Base-by-base conservation (phyloP, 2,797 vertebrate species). In the Cyclopterus lumpus region DNA sequence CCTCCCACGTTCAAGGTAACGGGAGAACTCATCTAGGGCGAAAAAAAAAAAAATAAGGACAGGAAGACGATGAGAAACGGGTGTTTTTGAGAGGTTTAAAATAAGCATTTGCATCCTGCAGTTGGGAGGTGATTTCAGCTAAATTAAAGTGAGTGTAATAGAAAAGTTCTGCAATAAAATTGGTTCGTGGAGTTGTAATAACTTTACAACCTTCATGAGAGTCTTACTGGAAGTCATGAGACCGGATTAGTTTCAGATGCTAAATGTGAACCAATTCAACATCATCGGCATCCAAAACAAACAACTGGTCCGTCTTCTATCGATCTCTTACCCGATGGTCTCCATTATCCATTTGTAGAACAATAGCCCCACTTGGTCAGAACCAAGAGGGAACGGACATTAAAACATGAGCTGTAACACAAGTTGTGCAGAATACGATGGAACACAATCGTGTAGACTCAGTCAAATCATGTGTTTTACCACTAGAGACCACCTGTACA, bases 1-100 rank as follows among this genome's bases (percentile, higher is more conserved):
- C 98, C 98, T 87, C 98, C 98, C 82, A 99, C 97, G 84, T 99
- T 99, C 90, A 99, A 95, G 51, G 98, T 99, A 92, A 99, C 95
- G 93, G 97, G 98, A 92, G 96, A 95, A 92, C 95, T 97, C 97
- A 97, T 97, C 98, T 99, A 89, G 2, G 38, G 11, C 60, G 55
- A 53, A 2, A 28, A 71, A 63, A 69, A 72, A 36, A 11, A 64
- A n/a, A n/a, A n/a, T n/a, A n/a, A n/a, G n/a, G n/a, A 63, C 44
- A 18, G 38, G 55, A 49, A 67, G 20, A 85, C 2, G 20, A 36
- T 57, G 48, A 75, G 10, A 34, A 2, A 73, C 0, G 20, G 8
- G 38, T 20, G 14, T 49, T 48, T 36, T 48, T 46, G 28, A 30
- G 0, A 64, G 15, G 20, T 62, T 48, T 24, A 14, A 28, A 4